These are phyloP conservation scores for Quadriops clusia DNA, from an alignment of 2,888 invertebrate genomes.

Conservation along the genomic window DNA sequence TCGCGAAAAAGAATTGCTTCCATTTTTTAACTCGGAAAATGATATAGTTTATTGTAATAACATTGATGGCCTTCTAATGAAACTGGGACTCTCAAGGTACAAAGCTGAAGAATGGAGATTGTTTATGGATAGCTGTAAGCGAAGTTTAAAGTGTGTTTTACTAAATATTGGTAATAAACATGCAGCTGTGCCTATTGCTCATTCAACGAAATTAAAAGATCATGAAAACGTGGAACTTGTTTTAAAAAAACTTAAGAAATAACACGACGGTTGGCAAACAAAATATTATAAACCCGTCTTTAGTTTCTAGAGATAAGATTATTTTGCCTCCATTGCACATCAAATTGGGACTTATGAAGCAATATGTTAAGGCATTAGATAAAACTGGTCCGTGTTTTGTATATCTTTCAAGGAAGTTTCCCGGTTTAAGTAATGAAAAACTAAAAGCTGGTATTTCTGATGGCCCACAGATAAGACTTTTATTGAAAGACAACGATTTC, in stretches of 20 bases:
- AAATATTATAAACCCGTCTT: conserved; percentile 14
- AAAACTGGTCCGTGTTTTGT: conserved; percentile 9
- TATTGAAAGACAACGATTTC: conserved; percentile 10
- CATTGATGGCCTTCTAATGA: conserved; percentile 10
- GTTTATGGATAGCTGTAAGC: conserved; percentile 17
- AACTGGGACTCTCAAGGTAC: conserved; percentile 15
- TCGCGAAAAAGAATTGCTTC: conserved; percentile 10
- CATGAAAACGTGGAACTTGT: conserved; percentile 14
- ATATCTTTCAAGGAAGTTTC: conserved; percentile 3
- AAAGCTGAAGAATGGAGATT: conserved; percentile 16
- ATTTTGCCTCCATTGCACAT: conserved; percentile 18
- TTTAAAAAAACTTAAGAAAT: conserved; percentile 11
- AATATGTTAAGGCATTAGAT: conserved; percentile 14
- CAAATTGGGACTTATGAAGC: conserved; percentile 17
- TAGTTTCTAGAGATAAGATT: conserved; percentile 12
- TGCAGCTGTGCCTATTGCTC: conserved; percentile 7
- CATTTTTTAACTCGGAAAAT: conserved; percentile 14
- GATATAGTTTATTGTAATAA: conserved; percentile 14
- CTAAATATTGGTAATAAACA: conserved; percentile 8
- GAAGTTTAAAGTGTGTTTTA: conserved; percentile 14
- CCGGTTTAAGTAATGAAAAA: conserved; percentile 6
- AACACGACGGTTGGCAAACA: conserved; percentile 9
- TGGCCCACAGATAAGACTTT: conserved; percentile 8
- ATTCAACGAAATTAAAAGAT: conserved; percentile 12
- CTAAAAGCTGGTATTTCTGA: conserved; percentile 13